A percentile compares a stretch with the other conserved stretches of the same genome.
These are phyloP conservation scores for Rhyacophila evoluta DNA, from an alignment of 2,888 invertebrate species.

Conservation along the genomic window DNA sequence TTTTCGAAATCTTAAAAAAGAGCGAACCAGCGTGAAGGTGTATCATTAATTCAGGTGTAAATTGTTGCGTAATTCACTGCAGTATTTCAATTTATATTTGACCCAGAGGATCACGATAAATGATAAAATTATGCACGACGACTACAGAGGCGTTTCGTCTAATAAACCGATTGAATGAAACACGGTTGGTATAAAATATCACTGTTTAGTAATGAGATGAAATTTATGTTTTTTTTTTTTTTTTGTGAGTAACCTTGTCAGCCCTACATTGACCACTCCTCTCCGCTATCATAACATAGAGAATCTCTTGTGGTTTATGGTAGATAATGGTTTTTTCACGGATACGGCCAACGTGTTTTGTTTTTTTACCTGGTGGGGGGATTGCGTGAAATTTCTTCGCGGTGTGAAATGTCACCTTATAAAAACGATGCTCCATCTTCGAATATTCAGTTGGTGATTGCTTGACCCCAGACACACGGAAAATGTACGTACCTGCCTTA, in stretches of 20 bases:
- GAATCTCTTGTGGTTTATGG: background rate
- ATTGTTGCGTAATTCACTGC: background rate
- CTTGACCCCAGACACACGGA: slow-evolving; percentile 22
- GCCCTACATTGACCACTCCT: background rate
- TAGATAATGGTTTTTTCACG: background rate
- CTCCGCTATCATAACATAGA: background rate
- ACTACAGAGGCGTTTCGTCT: background rate
- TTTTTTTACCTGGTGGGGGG: background rate
- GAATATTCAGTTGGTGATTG: slow-evolving; percentile 8
- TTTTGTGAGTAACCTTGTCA: background rate
- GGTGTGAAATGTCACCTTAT: slow-evolving; percentile 19
- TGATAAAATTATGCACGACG: background rate
- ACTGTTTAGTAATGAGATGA: no score
- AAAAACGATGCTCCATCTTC: background rate
- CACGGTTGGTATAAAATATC: background rate
- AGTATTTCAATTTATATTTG: background rate
- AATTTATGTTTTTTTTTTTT: background rate
- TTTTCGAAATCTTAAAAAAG: no score
- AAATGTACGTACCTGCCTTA: slow-evolving; percentile 16
- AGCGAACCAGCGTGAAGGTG: no score
- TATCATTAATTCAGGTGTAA: no score
- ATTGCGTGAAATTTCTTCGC: background rate
- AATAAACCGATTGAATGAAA: background rate
- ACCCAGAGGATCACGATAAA: background rate
- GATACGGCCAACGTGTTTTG: background rate